These are phyloP conservation scores for Heteropelma amictum DNA, from an alignment of 2,888 invertebrate species.

Conservation along the genomic window DNA sequence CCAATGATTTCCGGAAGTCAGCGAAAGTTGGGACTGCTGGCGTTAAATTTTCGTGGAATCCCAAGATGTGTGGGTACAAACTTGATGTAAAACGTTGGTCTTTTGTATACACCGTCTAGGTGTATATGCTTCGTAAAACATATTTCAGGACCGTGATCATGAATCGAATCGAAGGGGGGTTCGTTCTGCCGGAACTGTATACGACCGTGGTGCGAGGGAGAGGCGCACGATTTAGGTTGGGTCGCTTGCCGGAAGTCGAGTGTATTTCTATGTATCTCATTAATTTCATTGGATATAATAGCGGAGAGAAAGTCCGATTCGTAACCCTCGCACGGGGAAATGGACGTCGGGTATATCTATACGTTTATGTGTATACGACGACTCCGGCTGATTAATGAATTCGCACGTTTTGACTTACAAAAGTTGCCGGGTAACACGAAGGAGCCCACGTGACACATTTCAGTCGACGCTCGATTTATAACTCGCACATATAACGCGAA, in stretches of 20 bases:
- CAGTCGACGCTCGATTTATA: slow-evolving; percentile 68
- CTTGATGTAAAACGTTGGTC: neutral
- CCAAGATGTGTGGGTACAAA: neutral
- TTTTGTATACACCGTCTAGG: neutral
- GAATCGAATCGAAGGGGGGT: slow-evolving; percentile 46
- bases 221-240: slow-evolving; percentile 19
- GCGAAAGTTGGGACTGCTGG: too few relatives aligned
- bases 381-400: slow-evolving; percentile 75
- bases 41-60: too few relatives aligned
- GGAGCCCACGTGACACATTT: slow-evolving; percentile 52
- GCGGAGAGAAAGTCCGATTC: slow-evolving; percentile 53
- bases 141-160: slow-evolving; percentile 22
- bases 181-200: slow-evolving; percentile 64
- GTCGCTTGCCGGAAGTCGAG: slow-evolving; percentile 72
- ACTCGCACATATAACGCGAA: slow-evolving; percentile 67
- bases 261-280: slow-evolving; percentile 78
- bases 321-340: slow-evolving; percentile 47
- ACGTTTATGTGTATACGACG: too few relatives aligned
- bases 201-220: slow-evolving; percentile 18
- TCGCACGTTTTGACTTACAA: slow-evolving; percentile 70
- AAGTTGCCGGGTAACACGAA: slow-evolving; percentile 62
- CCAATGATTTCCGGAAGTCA: too few relatives aligned
- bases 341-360: slow-evolving; percentile 32
- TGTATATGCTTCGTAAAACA: slow-evolving; percentile 11
- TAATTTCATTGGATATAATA: slow-evolving; percentile 78